Evolutionary conservation across 2,888 invertebrate genomes (phyloP).

Genomic region (Lepidocyrtoides sp.): DNA sequence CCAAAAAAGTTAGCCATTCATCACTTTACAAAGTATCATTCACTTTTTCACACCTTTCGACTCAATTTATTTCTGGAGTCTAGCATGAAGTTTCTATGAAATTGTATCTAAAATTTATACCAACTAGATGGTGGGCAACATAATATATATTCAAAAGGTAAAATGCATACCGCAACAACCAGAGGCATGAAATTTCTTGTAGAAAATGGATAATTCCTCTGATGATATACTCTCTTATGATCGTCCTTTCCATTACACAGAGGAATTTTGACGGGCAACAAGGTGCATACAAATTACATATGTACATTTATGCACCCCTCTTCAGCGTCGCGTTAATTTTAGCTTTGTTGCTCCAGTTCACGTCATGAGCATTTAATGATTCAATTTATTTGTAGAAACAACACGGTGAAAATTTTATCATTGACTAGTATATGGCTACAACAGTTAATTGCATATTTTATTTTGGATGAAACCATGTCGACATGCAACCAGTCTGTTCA

Average conservation of each 20-base stretch:
- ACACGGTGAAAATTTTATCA: conserved; percentile 18
- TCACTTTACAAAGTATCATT: conserved; percentile 78
- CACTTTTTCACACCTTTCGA: conserved; percentile 79
- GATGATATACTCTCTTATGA: too few species aligned
- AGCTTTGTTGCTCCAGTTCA: conserved; percentile 22
- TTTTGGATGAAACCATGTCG: not conserved
- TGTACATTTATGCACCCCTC: not conserved
- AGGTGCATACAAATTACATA: not conserved
- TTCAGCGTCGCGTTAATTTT: conserved; percentile 9
- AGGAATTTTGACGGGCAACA: not conserved
- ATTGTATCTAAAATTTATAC: conserved; percentile 1
- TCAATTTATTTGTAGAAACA: conserved; percentile 44
- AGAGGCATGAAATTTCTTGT: not conserved
- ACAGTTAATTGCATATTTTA: conserved; percentile 30
- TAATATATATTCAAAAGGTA: not conserved
- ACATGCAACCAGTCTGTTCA: not conserved
- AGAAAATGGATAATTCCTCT: too few species aligned
- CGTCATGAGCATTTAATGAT: conserved; percentile 44
- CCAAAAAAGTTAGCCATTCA: conserved; percentile 77
- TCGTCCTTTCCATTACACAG: not conserved
- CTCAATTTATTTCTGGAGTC: conserved; percentile 57
- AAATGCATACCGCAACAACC: not conserved
- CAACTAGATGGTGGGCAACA: not conserved
- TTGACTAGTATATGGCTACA: not conserved
- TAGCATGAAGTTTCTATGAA: not conserved